Conservation (phyloP, 2,888 invertebrate species). For the Chrysolina americana region DNA sequence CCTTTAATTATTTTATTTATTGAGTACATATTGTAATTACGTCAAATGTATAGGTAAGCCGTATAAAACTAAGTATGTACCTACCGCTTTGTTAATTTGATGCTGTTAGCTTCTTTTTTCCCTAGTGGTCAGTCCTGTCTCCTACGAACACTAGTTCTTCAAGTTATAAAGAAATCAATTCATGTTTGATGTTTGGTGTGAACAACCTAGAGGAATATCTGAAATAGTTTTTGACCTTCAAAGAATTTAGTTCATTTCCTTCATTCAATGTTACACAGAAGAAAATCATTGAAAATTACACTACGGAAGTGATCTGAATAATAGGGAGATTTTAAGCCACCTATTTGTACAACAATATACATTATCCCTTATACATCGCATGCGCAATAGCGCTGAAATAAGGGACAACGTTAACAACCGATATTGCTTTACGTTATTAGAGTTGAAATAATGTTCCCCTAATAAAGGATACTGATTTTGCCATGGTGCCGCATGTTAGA, state of each 20-base stretch:
- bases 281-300: too few relatives aligned
- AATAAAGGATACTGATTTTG: too few relatives aligned
- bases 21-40: conserved; percentile 66
- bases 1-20: conserved; percentile 66
- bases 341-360: too few relatives aligned
- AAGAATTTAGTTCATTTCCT: background rate
- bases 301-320: too few relatives aligned
- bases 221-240: background rate
- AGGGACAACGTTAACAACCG: too few relatives aligned
- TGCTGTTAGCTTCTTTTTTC: conserved; percentile 55
- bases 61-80: conserved; percentile 56
- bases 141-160: too few relatives aligned
- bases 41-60: conserved; percentile 64
- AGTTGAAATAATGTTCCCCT: too few relatives aligned
- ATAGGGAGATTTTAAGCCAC: too few relatives aligned
- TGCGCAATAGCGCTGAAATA: too few relatives aligned
- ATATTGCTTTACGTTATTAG: too few relatives aligned
- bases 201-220: background rate
- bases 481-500: too few relatives aligned
- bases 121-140: conserved; percentile 33
- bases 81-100: conserved; percentile 59
- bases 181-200: background rate
- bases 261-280: background rate
- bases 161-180: background rate
- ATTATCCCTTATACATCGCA: too few relatives aligned